Conservation (phyloP, 2,113 vertebrate species). For the Oenanthe oenanthe region DNA sequence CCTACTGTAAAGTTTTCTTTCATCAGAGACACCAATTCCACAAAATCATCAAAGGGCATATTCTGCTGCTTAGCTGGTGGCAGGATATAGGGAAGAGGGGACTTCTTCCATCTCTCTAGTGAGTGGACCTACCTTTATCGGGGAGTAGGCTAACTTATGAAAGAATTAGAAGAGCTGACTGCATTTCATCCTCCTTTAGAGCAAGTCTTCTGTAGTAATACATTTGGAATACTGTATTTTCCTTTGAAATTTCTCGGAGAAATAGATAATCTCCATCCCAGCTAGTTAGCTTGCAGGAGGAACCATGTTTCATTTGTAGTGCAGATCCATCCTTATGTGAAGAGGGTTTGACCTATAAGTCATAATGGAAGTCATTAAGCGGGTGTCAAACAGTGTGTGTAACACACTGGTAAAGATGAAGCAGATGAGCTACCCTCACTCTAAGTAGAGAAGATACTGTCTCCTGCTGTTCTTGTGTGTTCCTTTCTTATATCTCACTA, state of each 20-base stretch:
- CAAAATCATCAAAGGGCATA: not conserved
- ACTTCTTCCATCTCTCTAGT: not conserved
- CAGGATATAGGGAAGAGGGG: not conserved
- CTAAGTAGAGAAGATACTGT: not conserved
- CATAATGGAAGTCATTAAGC: not conserved
- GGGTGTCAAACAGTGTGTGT: not conserved
- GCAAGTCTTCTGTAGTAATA: not conserved
- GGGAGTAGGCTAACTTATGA: not conserved
- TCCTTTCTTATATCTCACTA: not conserved
- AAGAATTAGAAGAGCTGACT: not conserved
- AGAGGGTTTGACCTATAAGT: not conserved
- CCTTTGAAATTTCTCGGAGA: not conserved
- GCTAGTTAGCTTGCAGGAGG: not conserved
- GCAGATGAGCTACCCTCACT: not conserved
- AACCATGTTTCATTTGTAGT: not conserved
- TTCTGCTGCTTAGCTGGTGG: not conserved
- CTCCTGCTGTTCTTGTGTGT: not conserved
- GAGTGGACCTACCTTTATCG: not conserved
- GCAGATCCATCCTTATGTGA: not conserved
- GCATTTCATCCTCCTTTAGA: not conserved
- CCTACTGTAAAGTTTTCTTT: not conserved
- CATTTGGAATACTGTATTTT: not conserved
- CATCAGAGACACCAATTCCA: not conserved
- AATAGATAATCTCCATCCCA: not conserved
- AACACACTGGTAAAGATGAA: not conserved